Conservation (phyloP, 1,140 invertebrate genomes). For the Nephila pilipes region DNA sequence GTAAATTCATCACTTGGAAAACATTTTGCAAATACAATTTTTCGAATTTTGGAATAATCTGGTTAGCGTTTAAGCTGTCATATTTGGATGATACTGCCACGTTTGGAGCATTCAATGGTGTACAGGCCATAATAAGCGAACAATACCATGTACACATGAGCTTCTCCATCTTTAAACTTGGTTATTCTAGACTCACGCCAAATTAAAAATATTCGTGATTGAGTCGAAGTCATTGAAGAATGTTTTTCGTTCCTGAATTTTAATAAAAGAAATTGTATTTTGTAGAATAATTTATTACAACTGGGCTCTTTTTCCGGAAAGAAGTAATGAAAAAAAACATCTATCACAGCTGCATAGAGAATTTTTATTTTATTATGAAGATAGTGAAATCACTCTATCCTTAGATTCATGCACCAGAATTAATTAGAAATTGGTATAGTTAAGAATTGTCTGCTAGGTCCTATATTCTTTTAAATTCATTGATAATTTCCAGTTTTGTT, state of each 20-base stretch:
- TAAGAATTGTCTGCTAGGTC: too few species aligned
- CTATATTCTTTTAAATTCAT: too few species aligned
- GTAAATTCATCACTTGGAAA: too few species aligned
- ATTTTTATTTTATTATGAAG: background rate
- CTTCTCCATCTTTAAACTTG: conserved; percentile 29
- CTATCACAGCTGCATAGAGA: background rate
- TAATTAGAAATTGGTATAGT: too few species aligned
- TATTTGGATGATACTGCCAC: too few species aligned
- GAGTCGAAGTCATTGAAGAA: conserved; percentile 4
- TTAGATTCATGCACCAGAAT: conserved; percentile 18
- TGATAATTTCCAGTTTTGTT: conserved; percentile 25
- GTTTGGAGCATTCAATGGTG: too few species aligned
- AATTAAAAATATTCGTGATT: conserved; percentile 33
- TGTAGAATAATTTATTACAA: too few species aligned
- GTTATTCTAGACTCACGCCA: background rate
- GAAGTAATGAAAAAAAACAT: background rate
- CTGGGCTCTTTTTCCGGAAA: background rate
- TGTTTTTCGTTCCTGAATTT: conserved; percentile 1
- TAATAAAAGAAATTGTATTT: too few species aligned
- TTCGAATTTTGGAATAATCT: too few species aligned
- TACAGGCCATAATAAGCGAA: too few species aligned
- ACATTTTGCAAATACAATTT: too few species aligned
- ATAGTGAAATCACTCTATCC: background rate
- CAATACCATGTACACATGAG: background rate
- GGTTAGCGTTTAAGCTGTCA: too few species aligned